Evolutionary conservation across 2,888 invertebrate genomes (phyloP).

Genomic region (Eubasilissa splendida): DNA sequence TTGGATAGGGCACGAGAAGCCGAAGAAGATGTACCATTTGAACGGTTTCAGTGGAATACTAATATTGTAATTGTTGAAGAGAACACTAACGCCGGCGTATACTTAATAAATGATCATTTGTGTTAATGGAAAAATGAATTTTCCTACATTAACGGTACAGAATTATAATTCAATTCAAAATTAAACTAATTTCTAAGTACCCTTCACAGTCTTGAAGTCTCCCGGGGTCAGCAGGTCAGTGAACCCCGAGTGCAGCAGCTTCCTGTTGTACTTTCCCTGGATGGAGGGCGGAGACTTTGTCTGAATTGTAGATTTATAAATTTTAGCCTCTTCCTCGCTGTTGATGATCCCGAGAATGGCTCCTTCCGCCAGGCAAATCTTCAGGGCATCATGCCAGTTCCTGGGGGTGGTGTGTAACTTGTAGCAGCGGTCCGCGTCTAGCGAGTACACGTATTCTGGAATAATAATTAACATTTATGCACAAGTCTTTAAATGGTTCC

Average conservation of each 20-base stretch:
- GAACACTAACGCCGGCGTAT: too few relatives aligned
- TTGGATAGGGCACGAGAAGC: too few relatives aligned
- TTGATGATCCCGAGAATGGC: background rate
- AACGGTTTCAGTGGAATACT: too few relatives aligned
- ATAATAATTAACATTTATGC: background rate
- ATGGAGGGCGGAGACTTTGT: background rate
- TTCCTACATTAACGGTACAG: too few relatives aligned
- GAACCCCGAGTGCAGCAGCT: background rate
- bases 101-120: too few relatives aligned
- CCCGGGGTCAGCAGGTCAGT: background rate
- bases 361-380: background rate
- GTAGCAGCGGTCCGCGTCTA: constrained; percentile 20
- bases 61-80: too few relatives aligned
- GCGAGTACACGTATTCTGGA: constrained; percentile 18
- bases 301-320: background rate
- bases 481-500: too few relatives aligned
- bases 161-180: too few relatives aligned
- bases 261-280: background rate
- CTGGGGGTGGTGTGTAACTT: constrained; percentile 3
- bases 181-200: background rate
- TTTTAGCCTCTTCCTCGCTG: background rate
- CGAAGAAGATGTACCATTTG: too few relatives aligned
- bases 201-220: constrained; percentile 1
- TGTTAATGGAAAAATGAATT: too few relatives aligned
- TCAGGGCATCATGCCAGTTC: background rate